phyloP scores from a whole-genome alignment of 2,113 vertebrate species.

The Marmota flaviventris region DNA sequence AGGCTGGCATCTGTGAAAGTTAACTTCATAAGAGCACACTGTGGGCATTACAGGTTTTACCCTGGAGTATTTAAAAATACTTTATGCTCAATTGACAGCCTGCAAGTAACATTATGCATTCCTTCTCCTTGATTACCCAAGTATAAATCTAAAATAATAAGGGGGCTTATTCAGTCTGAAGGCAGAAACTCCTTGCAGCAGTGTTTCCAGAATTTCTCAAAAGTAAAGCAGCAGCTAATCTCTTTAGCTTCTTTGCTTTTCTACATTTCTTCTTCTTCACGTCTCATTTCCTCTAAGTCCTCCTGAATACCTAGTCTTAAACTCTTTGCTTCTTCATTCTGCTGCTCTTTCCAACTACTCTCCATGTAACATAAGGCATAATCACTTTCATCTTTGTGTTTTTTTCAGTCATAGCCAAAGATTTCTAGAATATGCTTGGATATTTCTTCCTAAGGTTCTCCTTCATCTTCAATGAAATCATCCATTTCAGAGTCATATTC shows the following conservation, averaged over 20 bases:
- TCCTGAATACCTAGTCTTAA: constrained; percentile 94
- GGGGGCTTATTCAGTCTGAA: constrained; percentile 60
- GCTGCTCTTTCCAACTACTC: constrained; percentile 97
- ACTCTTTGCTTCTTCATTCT: constrained; percentile 98
- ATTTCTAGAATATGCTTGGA: constrained; percentile 98
- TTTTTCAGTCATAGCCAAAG: constrained; percentile 96
- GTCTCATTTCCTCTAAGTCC: constrained; percentile 93
- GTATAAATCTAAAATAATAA: constrained; percentile 81
- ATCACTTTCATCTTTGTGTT: constrained; percentile 98
- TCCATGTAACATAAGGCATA: constrained; percentile 99
- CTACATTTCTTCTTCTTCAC: constrained; percentile 92
- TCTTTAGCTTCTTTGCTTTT: constrained; percentile 91
- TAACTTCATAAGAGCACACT: constrained; percentile 81
- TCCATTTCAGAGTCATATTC: constrained; percentile 99
- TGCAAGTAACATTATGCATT: constrained; percentile 82
- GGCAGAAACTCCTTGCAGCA: constrained; percentile 67
- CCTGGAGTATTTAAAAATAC: constrained; percentile 86
- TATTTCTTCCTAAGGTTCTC: constrained; percentile 94
- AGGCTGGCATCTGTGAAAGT: constrained; percentile 85
- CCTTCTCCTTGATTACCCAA: constrained; percentile 84
- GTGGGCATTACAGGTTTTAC: constrained; percentile 83
- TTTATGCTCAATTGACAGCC: constrained; percentile 84
- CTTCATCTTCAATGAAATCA: constrained; percentile 97
- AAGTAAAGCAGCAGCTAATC: constrained; percentile 83
- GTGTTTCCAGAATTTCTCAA: constrained; percentile 60